Evolutionary conservation across 2,797 vertebrate species (phyloP).

Genomic region (Halcyon smyrnensis): DNA sequence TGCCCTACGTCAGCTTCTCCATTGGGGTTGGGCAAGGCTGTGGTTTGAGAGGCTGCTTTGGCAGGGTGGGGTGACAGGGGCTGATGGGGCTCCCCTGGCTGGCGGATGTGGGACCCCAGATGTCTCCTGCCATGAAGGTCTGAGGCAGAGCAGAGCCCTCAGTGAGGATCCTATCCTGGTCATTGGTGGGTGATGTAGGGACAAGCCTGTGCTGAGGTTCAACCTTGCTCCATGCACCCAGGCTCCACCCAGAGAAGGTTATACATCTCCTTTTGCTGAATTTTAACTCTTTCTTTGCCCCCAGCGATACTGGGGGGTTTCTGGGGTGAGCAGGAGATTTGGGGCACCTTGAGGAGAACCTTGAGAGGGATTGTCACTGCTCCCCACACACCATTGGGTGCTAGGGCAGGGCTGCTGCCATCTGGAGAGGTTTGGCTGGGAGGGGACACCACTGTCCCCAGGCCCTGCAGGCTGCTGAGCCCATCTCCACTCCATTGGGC

Average conservation of each 20-base stretch:
- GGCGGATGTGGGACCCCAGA: not conserved
- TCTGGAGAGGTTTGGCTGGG: not conserved
- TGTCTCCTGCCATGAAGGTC: accelerated
- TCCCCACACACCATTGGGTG: not conserved
- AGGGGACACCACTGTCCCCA: accelerated
- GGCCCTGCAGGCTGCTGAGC: not conserved
- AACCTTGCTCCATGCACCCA: not conserved
- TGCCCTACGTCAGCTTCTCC: not conserved
- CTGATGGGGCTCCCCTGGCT: not conserved
- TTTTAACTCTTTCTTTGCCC: not conserved
- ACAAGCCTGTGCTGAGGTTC: not conserved
- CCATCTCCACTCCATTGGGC: accelerated
- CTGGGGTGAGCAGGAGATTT: not conserved
- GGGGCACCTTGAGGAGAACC: not conserved
- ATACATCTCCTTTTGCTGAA: not conserved
- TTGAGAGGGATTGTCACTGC: not conserved
- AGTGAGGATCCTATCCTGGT: not conserved
- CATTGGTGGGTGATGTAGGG: not conserved
- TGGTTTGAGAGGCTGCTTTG: not conserved
- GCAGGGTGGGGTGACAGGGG: not conserved
- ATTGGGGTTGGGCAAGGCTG: not conserved
- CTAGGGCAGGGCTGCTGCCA: not conserved
- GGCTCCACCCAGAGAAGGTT: not conserved
- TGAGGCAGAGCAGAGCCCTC: not conserved
- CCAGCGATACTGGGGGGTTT: not conserved